Percentiles rank a stretch among this genome's conserved stretches.
phyloP scores from a whole-genome alignment of 2,888 invertebrate species.

The Dastarcus helophoroides region DNA sequence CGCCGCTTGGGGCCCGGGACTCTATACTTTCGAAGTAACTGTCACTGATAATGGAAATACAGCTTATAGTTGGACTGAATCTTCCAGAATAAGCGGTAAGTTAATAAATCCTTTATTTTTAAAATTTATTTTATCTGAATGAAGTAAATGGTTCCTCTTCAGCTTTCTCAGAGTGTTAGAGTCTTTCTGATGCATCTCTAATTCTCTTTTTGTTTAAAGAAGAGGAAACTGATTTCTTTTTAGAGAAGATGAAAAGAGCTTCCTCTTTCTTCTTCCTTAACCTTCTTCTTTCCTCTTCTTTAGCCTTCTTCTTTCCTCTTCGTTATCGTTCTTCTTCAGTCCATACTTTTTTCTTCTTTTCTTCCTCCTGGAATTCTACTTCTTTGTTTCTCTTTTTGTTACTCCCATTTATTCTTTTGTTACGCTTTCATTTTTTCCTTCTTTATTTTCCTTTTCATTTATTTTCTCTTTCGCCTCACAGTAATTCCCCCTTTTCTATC shows the following conservation, averaged over 20 bases:
- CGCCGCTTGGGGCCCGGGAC: conserved; percentile 37
- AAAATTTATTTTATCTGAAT: conserved; percentile 2
- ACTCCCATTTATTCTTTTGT: conserved; percentile 1
- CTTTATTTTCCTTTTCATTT: too few species aligned
- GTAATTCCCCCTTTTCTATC: background rate
- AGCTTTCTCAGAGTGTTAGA: too few species aligned
- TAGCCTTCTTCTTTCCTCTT: too few species aligned
- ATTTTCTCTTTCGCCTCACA: conserved; percentile 2
- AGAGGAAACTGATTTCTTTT: too few species aligned
- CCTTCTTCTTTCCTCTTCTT: too few species aligned
- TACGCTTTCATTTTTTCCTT: conserved; percentile 2
- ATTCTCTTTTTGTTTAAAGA: too few species aligned
- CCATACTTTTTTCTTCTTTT: too few species aligned
- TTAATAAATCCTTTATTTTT: conserved; percentile 5
- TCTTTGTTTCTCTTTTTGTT: conserved; percentile 6
- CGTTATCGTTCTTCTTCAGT: too few species aligned
- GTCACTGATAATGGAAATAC: conserved; percentile 44
- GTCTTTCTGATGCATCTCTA: too few species aligned
- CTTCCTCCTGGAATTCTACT: too few species aligned
- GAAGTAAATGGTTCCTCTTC: background rate
- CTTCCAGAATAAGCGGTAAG: conserved; percentile 27
- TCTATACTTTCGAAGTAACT: conserved; percentile 41
- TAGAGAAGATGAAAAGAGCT: too few species aligned
- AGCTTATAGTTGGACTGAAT: conserved; percentile 39
- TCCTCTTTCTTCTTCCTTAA: too few species aligned